Evolutionary conservation across 2,888 invertebrate genomes (phyloP).

Genomic region (Xanthia togata): DNA sequence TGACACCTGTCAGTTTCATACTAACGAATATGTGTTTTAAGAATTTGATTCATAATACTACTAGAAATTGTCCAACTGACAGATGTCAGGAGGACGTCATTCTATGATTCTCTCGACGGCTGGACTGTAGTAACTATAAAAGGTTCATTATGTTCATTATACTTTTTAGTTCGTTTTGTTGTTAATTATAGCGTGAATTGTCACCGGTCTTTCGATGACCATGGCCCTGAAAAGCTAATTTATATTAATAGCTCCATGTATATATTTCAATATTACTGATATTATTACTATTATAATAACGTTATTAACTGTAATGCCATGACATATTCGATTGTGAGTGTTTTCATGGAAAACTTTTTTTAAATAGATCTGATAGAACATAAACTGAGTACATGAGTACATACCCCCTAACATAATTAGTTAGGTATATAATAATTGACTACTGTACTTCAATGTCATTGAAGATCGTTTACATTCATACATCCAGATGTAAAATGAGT

Average conservation of each 20-base stretch:
- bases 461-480: too few species aligned
- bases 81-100: too few species aligned
- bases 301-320: conserved; percentile 8
- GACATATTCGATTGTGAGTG: not conserved
- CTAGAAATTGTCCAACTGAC: too few species aligned
- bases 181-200: conserved; percentile 10
- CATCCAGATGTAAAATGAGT: too few species aligned
- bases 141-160: not conserved
- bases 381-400: too few species aligned
- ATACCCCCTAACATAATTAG: not conserved
- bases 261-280: conserved; percentile 10
- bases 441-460: not conserved
- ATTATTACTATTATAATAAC: not conserved
- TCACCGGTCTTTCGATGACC: conserved; percentile 2
- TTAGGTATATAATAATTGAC: not conserved
- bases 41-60: too few species aligned
- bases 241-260: conserved; percentile 9
- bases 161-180: not conserved
- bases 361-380: not conserved
- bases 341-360: conserved; percentile 10
- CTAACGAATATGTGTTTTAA: too few species aligned
- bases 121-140: not conserved
- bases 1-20: too few species aligned
- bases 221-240: conserved; percentile 37
- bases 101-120: too few species aligned